A percentile compares a stretch with the other conserved stretches of the same genome.
These are phyloP conservation scores for Pipistrellus pygmaeus DNA, from an alignment of 2,797 vertebrate genomes.

Conservation along the genomic window DNA sequence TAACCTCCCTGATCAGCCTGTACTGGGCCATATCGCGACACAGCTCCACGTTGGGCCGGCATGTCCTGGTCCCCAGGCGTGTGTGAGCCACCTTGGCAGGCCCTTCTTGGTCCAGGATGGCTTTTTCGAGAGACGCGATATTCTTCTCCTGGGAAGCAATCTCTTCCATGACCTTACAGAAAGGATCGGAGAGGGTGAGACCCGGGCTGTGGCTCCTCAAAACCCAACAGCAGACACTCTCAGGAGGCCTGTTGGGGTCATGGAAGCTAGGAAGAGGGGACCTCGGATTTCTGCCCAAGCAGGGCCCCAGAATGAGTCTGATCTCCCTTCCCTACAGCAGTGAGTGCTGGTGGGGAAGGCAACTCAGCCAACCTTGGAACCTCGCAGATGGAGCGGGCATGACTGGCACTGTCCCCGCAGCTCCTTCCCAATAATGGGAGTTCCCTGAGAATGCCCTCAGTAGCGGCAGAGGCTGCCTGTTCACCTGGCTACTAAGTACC, in stretches of 20 bases:
- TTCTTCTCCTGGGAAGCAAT: conserved; percentile 91
- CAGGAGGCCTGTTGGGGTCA: background rate
- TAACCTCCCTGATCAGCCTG: conserved; percentile 90
- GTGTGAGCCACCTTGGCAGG: conserved; percentile 90
- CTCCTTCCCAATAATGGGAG: background rate
- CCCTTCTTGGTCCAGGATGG: conserved; percentile 90
- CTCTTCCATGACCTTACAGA: conserved; percentile 91
- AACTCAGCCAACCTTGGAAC: background rate
- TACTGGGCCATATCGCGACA: conserved; percentile 91
- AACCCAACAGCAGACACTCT: background rate
- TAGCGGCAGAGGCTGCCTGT: background rate
- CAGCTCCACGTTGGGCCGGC: conserved; percentile 92
- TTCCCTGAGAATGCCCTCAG: background rate
- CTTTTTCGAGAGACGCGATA: conserved; percentile 88
- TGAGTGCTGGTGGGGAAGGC: background rate
- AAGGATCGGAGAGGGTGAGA: conserved; percentile 40
- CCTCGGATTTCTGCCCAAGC: background rate
- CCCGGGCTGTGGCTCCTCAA: background rate
- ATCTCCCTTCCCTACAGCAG: background rate
- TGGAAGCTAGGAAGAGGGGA: background rate
- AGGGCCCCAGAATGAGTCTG: background rate
- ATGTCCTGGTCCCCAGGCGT: conserved; percentile 89
- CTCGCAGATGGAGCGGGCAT: background rate
- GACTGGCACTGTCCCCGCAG: background rate
- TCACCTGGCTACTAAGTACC: too few relatives aligned